Evolutionary conservation across 2,113 vertebrate species (phyloP).

Genomic region (Leuciscus idus): DNA sequence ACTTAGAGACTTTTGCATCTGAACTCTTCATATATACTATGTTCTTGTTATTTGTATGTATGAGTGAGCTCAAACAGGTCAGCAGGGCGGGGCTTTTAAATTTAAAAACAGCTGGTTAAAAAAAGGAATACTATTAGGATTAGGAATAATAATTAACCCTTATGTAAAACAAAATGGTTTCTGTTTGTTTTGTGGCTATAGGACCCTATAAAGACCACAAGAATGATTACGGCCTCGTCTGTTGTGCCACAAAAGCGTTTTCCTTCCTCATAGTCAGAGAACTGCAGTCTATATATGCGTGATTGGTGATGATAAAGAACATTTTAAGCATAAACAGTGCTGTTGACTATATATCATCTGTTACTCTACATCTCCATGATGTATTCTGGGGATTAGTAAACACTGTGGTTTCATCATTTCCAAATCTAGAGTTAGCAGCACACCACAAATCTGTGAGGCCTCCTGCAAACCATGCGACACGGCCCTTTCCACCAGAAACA

Average conservation of each 20-base stretch:
- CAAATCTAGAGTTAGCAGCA: conserved; percentile 22
- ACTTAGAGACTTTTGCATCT: too few relatives aligned
- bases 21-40: too few relatives aligned
- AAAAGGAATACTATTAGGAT: not conserved
- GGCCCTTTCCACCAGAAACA: not conserved
- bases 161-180: not conserved
- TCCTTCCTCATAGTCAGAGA: not conserved
- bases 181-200: not conserved
- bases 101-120: not conserved
- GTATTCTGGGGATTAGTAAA: conserved; percentile 32
- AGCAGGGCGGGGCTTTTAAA: not conserved
- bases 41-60: too few relatives aligned
- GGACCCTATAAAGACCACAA: not conserved
- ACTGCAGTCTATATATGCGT: not conserved
- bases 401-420: conserved; percentile 7
- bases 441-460: not conserved
- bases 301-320: not conserved
- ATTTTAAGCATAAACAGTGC: conserved; percentile 4
- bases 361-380: not conserved
- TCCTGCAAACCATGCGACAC: not conserved
- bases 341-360: not conserved
- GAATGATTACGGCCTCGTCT: not conserved
- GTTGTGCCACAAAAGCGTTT: not conserved
- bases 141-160: not conserved
- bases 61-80: not conserved